Percentiles rank a stretch among this genome's conserved stretches.
phyloP scores from a whole-genome alignment of 2,113 vertebrate genomes.

The Ceyx melanurus region DNA sequence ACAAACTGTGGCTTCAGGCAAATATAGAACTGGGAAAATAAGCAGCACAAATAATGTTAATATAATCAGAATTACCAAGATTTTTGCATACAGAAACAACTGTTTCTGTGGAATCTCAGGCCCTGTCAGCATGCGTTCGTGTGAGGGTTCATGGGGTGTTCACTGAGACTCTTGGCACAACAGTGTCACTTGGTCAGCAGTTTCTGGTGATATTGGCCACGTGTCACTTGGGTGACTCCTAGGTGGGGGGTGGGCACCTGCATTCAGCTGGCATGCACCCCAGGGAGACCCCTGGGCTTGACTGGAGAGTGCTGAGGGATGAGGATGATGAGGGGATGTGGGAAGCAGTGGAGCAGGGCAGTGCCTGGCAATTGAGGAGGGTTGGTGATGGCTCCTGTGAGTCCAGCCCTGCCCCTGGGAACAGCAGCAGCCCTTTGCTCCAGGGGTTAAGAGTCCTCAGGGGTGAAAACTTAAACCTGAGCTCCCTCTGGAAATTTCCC shows the following conservation, averaged over 20 bases:
- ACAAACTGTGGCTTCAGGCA: not conserved
- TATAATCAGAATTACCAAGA: not conserved
- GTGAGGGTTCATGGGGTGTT: not conserved
- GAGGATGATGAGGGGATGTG: too few species aligned
- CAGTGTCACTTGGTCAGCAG: not conserved
- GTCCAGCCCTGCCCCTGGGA: fast-evolving
- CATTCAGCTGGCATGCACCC: fast-evolving
- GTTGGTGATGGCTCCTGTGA: not conserved
- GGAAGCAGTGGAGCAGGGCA: not conserved
- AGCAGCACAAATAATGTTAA: not conserved
- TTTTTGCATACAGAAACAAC: not conserved
- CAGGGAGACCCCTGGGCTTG: not conserved
- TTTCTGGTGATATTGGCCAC: too few species aligned
- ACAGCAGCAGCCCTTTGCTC: not conserved
- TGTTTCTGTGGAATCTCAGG: not conserved
- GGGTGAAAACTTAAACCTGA: fast-evolving
- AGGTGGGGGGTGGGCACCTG: not conserved
- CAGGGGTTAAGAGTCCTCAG: not conserved
- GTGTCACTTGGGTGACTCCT: not conserved
- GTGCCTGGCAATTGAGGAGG: not conserved
- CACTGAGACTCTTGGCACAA: fast-evolving
- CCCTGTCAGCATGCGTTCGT: not conserved
- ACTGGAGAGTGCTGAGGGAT: not conserved
- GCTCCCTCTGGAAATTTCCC: not conserved
- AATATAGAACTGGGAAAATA: not conserved